phyloP scores from a whole-genome alignment of 2,797 vertebrate species.

The Notoglanidium macrostoma region DNA sequence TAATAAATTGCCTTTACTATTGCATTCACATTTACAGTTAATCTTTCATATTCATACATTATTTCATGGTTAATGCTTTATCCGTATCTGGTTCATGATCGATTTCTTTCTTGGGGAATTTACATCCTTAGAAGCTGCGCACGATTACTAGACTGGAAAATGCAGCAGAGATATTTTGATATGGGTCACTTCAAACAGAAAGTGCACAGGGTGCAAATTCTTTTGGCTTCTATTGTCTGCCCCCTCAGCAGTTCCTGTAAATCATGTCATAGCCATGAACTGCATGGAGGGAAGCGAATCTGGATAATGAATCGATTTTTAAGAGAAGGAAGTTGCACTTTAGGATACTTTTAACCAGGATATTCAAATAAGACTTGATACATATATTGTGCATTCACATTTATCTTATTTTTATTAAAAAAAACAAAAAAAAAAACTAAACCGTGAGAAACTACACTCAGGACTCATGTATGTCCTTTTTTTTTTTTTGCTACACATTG shows the following conservation, averaged over 20 bases:
- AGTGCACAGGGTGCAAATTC: slow-evolving; percentile 23
- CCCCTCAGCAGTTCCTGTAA: slow-evolving; percentile 30
- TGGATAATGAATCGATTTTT: no score
- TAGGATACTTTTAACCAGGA: background rate
- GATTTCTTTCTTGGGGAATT: background rate
- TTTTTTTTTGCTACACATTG: background rate
- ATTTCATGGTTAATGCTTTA: background rate
- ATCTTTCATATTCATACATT: background rate
- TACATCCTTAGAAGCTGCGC: background rate
- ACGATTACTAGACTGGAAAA: background rate
- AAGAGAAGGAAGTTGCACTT: background rate
- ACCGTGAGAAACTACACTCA: background rate
- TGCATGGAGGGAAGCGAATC: background rate
- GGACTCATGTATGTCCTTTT: background rate
- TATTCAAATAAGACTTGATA: background rate
- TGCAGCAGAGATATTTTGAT: background rate
- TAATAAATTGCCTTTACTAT: background rate
- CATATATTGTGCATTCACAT: background rate
- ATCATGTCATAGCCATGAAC: background rate
- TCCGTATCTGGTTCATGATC: no score
- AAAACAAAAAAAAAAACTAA: background rate
- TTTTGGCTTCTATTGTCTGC: background rate
- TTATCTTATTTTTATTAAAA: background rate
- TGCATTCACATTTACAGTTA: background rate
- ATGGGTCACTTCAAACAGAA: background rate